Evolutionary conservation across 2,888 invertebrate genomes (phyloP).

Genomic region (Volucella inflata): DNA sequence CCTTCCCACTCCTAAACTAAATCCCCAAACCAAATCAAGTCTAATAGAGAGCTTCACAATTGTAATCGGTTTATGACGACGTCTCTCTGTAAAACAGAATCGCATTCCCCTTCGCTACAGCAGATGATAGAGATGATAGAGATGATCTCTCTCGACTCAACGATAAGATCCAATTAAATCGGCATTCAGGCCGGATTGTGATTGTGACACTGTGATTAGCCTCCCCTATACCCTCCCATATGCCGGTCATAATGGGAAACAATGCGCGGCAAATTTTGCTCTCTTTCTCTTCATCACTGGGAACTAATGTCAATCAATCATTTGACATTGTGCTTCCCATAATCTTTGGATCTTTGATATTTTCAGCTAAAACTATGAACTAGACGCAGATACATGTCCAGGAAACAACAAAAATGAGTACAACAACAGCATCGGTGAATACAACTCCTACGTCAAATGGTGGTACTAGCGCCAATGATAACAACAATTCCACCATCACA

Average conservation of each 20-base stretch:
- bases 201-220: constrained; percentile 45
- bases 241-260: constrained; percentile 11
- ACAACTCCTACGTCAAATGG: constrained; percentile 63
- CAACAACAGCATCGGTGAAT: constrained; percentile 68
- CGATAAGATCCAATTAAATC: constrained; percentile 59
- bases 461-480: constrained; percentile 57
- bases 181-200: constrained; percentile 60
- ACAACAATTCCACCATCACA: constrained; percentile 51
- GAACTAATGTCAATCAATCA: constrained; percentile 43
- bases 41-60: constrained; percentile 30
- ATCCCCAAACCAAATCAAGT: constrained; percentile 56
- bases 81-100: background rate
- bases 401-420: constrained; percentile 65
- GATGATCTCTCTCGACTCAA: constrained; percentile 22
- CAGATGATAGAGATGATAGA: constrained; percentile 27
- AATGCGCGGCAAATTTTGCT: constrained; percentile 30
- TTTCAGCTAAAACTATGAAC: constrained; percentile 70
- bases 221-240: background rate
- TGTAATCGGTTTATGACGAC: constrained; percentile 30
- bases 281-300: constrained; percentile 61
- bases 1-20: constrained; percentile 24
- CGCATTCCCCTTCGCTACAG: background rate
- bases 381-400: constrained; percentile 21
- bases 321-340: constrained; percentile 36
- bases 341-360: constrained; percentile 37